Base-by-base conservation (phyloP, 2,113 vertebrate genomes). In the Diphyllodes magnificus region DNA sequence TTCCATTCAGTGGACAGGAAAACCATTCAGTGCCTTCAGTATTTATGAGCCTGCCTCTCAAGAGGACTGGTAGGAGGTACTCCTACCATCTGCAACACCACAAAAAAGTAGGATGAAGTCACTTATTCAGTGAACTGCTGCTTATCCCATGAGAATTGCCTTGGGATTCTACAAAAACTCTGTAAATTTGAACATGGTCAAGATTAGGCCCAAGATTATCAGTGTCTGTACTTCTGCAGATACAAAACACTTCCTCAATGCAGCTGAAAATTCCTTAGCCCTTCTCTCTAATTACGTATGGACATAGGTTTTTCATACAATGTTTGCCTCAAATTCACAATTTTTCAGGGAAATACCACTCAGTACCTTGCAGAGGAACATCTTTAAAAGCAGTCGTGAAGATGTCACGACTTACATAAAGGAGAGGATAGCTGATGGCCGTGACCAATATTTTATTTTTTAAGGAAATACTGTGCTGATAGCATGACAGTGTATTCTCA, bases 11-110 rank as follows among this genome's bases (percentile, higher is more conserved):
- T 2, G 4, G 40, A 25, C 54, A 88, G 45, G 24, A 49, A 88
- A 84, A 50, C 47, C 90, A 88, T 92, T 97, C 90, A 90, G 51
- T 70, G 93, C 80, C 54, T 45, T 93, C 24, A 31, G 68, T 85
- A 77, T 86, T 94, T 94, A 66, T 80, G 70, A 93, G 16, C 20
- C 49, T 61, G 20, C 23, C 17, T 87, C 71, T 96, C 66, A 69
- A 71, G 45, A 82, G 35, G 37, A 65, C 31, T 72, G 30, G 64
- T 66, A 59, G 70, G 53, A 90, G 53, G 90, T 76, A 61, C 40
- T 85, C n/a, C 35, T 72, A n/a, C 53, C 50, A 19, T 65, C 47
- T 91, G 39, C 66, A 61, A 61, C 12, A 31, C 57, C 42, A 54
- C 51, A 16, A 54, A 86, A 88, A 89, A 50, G 78, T 69, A 89